A percentile compares a stretch with the other conserved stretches of the same genome.
phyloP scores from a whole-genome alignment of 2,797 vertebrate species.

The Lepus townsendii region DNA sequence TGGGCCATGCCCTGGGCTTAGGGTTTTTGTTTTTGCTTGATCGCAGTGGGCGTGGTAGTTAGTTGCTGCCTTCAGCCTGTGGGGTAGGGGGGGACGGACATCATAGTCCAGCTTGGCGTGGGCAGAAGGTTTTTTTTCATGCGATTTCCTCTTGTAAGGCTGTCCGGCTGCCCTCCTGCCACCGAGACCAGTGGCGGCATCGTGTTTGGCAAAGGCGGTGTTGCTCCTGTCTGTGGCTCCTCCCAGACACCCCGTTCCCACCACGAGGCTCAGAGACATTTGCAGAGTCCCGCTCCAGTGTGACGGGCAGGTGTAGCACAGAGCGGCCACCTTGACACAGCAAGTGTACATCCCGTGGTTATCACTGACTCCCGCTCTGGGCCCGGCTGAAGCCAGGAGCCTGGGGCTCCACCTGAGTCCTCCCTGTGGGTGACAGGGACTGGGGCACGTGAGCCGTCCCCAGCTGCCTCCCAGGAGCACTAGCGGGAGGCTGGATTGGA shows the following conservation, averaged over 20 bases:
- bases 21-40: not conserved
- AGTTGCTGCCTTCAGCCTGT: not conserved
- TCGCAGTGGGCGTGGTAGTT: accelerated
- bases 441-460: no score
- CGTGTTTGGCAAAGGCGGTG: no score
- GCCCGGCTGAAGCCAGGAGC: no score
- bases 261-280: not conserved
- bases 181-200: no score
- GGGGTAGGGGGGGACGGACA: not conserved
- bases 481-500: no score
- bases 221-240: not conserved
- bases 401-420: no score
- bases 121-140: not conserved
- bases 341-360: accelerated
- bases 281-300: accelerated
- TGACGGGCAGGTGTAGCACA: not conserved
- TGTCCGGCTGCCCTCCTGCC: not conserved
- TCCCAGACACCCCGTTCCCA: not conserved
- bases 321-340: accelerated
- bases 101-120: no score
- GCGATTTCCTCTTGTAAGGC: not conserved
- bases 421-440: no score
- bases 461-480: no score
- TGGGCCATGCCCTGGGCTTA: not conserved
- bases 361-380: not conserved